Conservation (phyloP, 2,113 vertebrate genomes). For the Pterophyllum scalare region DNA sequence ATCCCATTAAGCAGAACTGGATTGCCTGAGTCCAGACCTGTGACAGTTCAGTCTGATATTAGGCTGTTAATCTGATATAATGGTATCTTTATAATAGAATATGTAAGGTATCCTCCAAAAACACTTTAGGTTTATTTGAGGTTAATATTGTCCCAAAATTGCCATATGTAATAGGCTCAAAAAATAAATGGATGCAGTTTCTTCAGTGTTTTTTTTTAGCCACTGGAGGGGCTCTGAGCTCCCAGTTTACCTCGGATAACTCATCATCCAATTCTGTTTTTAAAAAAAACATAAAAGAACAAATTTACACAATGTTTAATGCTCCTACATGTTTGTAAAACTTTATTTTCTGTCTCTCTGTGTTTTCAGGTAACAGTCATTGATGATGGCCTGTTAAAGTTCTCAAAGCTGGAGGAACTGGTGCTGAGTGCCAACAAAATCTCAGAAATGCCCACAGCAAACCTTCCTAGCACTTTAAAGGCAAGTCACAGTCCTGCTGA, state of each 20-base stretch:
- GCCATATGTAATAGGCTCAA: too few relatives aligned
- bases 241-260: background rate
- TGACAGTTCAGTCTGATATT: background rate
- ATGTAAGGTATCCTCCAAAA: too few relatives aligned
- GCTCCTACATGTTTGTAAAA: background rate
- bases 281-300: background rate
- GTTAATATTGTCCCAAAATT: background rate
- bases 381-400: constrained; percentile 82
- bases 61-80: too few relatives aligned
- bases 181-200: too few relatives aligned
- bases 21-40: background rate
- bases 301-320: background rate
- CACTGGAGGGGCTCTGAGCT: background rate
- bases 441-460: constrained; percentile 67
- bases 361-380: constrained; percentile 81
- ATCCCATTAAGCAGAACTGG: background rate
- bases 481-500: constrained; percentile 57
- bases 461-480: constrained; percentile 84
- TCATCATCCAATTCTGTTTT: background rate
- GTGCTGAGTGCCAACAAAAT: constrained; percentile 86
- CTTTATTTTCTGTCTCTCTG: background rate
- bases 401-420: constrained; percentile 85
- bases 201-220: too few relatives aligned
- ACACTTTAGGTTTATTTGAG: background rate
- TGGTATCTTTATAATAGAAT: too few relatives aligned